A percentile compares a stretch with the other conserved stretches of the same genome.
phyloP scores from a whole-genome alignment of 1,140 invertebrate species.

The Brachystomella parvula region DNA sequence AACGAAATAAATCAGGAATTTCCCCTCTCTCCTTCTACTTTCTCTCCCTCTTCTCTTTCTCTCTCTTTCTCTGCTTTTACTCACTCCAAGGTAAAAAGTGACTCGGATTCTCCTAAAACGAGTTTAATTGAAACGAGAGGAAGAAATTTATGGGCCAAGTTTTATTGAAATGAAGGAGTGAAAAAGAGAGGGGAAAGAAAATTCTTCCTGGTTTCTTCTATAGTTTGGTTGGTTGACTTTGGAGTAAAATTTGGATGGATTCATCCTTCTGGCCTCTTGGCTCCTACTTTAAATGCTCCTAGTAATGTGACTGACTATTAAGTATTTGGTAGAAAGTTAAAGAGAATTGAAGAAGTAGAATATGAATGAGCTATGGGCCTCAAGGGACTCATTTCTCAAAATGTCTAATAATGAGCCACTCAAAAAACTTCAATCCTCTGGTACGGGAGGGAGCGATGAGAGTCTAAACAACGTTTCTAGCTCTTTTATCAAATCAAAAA shows the following conservation, averaged over 20 bases:
- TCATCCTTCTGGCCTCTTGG: not conserved
- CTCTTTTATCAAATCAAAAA: not conserved
- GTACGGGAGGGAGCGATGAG: not conserved
- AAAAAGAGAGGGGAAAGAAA: no score
- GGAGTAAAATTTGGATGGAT: not conserved
- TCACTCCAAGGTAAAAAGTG: no score
- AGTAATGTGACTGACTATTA: no score
- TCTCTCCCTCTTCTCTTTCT: no score
- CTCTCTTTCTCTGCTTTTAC: no score
- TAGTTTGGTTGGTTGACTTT: not conserved
- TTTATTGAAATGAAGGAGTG: not conserved
- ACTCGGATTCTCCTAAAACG: no score
- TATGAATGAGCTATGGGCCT: slow-evolving; percentile 26
- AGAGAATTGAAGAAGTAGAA: slow-evolving; percentile 5
- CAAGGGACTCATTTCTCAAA: slow-evolving; percentile 31
- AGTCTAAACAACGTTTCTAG: not conserved
- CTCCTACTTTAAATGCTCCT: no score
- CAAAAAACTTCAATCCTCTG: no score
- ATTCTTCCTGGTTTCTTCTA: no score
- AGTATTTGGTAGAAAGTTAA: not conserved
- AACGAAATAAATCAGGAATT: not conserved
- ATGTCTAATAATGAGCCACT: slow-evolving; percentile 14
- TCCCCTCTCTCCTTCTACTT: no score
- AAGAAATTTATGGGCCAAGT: not conserved
- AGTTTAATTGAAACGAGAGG: not conserved